Percentiles rank a stretch among this genome's conserved stretches.
Conservation (phyloP, 2,113 vertebrate genomes). For the Hemibagrus wyckioides region DNA sequence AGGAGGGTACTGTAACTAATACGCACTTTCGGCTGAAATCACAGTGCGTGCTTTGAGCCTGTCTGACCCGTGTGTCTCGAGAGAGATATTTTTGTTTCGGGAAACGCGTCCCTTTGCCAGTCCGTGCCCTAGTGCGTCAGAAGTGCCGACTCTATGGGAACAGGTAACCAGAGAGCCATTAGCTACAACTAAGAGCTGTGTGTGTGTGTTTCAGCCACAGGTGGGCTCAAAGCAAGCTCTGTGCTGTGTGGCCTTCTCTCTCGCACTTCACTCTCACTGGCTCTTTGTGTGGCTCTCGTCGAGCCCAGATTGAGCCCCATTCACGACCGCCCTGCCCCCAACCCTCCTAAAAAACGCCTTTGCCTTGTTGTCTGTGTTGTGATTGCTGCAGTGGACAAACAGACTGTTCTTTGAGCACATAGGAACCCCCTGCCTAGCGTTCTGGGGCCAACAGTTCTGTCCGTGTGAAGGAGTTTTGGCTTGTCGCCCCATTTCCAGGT, state of each 20-base stretch:
- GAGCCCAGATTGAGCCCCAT: conserved; percentile 69
- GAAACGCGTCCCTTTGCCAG: conserved; percentile 38
- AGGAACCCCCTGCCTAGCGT: conserved; percentile 43
- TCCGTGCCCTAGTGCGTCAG: conserved; percentile 54
- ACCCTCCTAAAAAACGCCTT: conserved; percentile 55
- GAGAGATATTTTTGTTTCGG: conserved; percentile 43
- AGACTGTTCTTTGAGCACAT: conserved; percentile 64
- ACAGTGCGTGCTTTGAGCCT: neutral
- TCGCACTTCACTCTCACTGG: conserved; percentile 68
- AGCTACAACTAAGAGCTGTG: conserved; percentile 55
- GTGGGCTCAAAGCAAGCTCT: conserved; percentile 52
- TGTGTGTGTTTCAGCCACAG: conserved; percentile 43
- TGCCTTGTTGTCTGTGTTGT: conserved; percentile 56
- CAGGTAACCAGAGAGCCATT: conserved; percentile 63
- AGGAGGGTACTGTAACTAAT: neutral
- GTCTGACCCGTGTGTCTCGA: conserved; percentile 11
- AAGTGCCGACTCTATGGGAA: conserved; percentile 58
- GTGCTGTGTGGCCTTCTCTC: conserved; percentile 51
- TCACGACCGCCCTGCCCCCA: conserved; percentile 59
- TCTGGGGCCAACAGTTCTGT: conserved; percentile 60
- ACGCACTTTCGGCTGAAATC: neutral
- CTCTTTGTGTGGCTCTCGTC: conserved; percentile 67
- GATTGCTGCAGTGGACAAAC: conserved; percentile 69
- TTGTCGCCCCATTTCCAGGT: conserved; percentile 54
- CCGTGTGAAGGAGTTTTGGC: conserved; percentile 60